These are phyloP conservation scores for Gulo gulo DNA, from an alignment of 2,113 vertebrate species.

Conservation along the genomic window DNA sequence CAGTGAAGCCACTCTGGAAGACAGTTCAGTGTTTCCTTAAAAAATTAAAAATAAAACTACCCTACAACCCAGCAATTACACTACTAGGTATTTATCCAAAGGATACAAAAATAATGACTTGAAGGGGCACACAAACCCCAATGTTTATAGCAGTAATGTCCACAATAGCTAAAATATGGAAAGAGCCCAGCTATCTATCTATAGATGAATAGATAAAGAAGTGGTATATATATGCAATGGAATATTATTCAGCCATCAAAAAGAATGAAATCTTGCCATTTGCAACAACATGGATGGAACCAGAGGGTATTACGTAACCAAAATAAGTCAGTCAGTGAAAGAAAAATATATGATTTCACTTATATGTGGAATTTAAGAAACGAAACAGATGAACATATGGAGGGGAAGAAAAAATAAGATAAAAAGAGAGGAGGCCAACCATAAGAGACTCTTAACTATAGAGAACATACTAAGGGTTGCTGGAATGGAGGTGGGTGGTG, in stretches of 20 bases:
- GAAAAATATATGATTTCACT: background rate
- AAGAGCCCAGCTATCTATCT: background rate
- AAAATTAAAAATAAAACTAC: background rate
- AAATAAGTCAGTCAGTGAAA: background rate
- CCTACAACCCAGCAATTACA: background rate
- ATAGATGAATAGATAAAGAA: background rate
- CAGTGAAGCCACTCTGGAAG: background rate
- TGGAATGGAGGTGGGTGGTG: background rate
- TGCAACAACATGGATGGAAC: background rate
- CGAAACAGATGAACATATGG: background rate
- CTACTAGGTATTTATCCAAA: background rate
- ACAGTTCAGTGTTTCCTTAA: background rate
- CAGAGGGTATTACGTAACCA: background rate
- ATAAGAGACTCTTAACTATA: background rate
- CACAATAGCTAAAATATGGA: background rate
- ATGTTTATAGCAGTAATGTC: background rate
- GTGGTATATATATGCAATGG: background rate
- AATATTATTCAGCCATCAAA: background rate
- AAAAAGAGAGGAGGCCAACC: background rate
- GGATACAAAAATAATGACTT: background rate
- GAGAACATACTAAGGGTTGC: background rate
- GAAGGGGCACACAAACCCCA: background rate
- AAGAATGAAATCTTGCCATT: background rate
- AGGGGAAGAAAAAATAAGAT: background rate
- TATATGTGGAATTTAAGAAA: background rate